Conservation (phyloP, 2,888 invertebrate genomes). For the Euplagia quadripunctaria region DNA sequence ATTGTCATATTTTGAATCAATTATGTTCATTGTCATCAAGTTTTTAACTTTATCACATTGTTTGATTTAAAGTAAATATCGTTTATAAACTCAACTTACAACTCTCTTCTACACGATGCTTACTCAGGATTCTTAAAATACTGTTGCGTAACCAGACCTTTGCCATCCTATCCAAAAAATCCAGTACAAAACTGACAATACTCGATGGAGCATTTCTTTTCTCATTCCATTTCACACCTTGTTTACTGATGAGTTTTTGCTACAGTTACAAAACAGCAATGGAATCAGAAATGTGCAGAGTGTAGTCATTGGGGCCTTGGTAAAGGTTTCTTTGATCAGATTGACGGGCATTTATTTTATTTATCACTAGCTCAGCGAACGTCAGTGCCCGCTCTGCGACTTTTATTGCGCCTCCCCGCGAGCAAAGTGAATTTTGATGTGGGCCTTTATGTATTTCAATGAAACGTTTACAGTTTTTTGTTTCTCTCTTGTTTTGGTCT, state of each 20-base stretch:
- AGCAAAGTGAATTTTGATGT: constrained; percentile 83
- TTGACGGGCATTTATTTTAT: constrained; percentile 64
- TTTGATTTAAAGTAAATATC: constrained; percentile 47
- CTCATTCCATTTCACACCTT: constrained; percentile 26
- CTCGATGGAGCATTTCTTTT: constrained; percentile 18
- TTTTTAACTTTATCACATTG: constrained; percentile 34
- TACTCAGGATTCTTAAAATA: constrained; percentile 51
- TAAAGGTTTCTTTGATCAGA: constrained; percentile 53
- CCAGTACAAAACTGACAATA: constrained; percentile 39
- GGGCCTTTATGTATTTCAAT: constrained; percentile 74
- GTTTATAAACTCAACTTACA: constrained; percentile 31
- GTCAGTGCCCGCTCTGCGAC: constrained; percentile 57
- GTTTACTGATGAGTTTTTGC: constrained; percentile 1
- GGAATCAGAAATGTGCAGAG: constrained; percentile 26
- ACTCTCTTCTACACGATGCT: constrained; percentile 45
- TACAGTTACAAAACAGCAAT: constrained; percentile 32
- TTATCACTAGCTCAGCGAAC: constrained; percentile 61
- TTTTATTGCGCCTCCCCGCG: constrained; percentile 72
- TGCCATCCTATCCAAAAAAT: constrained; percentile 41
- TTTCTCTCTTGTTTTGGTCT: constrained; percentile 41
- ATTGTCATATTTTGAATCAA: not conserved
- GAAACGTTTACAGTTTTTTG: constrained; percentile 69
- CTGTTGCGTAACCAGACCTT: constrained; percentile 42
- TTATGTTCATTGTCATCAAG: not conserved
- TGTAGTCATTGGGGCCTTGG: constrained; percentile 37